Evolutionary conservation across 2,113 vertebrate species (phyloP).

Genomic region (Crotalus viridis): DNA sequence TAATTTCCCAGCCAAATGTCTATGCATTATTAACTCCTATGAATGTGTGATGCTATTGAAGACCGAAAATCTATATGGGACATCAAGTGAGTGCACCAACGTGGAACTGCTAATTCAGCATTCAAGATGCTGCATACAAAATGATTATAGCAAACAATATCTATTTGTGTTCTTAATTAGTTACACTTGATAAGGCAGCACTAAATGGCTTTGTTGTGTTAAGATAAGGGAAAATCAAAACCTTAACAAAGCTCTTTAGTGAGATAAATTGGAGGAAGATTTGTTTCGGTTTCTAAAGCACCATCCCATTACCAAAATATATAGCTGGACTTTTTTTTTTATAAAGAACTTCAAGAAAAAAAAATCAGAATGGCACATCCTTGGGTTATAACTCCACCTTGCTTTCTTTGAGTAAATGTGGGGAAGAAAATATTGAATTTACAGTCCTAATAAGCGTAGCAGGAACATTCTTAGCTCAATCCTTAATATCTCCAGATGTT

Average conservation of each 20-base stretch:
- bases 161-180: conserved; percentile 58
- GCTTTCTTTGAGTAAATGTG: background rate
- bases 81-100: conserved; percentile 31
- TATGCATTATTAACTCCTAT: conserved; percentile 53
- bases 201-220: conserved; percentile 47
- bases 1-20: conserved; percentile 64
- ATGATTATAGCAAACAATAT: conserved; percentile 63
- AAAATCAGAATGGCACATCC: background rate
- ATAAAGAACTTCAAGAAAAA: background rate
- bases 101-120: conserved; percentile 61
- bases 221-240: conserved; percentile 45
- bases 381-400: background rate
- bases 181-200: conserved; percentile 56
- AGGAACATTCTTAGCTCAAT: background rate
- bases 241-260: conserved; percentile 36
- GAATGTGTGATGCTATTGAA: conserved; percentile 40
- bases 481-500: background rate
- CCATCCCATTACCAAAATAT: background rate
- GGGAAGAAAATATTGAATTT: background rate
- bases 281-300: background rate
- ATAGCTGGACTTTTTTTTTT: background rate
- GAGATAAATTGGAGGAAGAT: conserved; percentile 8
- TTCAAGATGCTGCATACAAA: conserved; percentile 47
- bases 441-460: background rate
- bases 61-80: conserved; percentile 39